Conservation (phyloP, 2,888 invertebrate species). For the Diarsia brunnea region DNA sequence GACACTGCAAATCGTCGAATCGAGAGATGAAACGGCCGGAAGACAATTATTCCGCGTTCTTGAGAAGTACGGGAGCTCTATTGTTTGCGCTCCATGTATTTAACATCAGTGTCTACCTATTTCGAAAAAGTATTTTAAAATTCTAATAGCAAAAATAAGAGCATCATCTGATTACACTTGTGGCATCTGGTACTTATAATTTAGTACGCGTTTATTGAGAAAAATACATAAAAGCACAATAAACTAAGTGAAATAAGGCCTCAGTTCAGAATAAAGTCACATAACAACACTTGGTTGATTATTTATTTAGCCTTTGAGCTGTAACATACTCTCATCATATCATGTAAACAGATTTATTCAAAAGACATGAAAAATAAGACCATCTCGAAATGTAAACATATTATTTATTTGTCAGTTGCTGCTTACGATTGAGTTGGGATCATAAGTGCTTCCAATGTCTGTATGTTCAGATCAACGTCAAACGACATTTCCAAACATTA, state of each 20-base stretch:
- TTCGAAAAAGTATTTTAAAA: not conserved
- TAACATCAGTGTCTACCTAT: not conserved
- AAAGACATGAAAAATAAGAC: not conserved
- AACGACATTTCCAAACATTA: conserved; percentile 4
- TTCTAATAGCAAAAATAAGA: not conserved
- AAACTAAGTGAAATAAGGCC: not conserved
- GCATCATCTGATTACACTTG: not conserved
- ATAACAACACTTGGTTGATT: not conserved
- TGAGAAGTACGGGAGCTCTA: not conserved
- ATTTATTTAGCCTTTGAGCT: not conserved
- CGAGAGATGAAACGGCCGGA: conserved; percentile 13
- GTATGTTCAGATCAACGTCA: conserved; percentile 7
- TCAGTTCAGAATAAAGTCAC: not conserved
- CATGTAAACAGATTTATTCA: conserved; percentile 15
- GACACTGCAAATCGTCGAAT: not conserved
- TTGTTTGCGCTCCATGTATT: conserved; percentile 7
- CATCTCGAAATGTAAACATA: not conserved
- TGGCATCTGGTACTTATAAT: not conserved
- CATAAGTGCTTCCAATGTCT: conserved; percentile 4
- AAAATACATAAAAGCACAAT: not conserved
- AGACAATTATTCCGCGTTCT: conserved; percentile 3
- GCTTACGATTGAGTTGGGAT: conserved; percentile 6
- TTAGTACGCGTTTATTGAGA: not conserved
- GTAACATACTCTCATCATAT: not conserved
- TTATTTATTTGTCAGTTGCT: conserved; percentile 30